Conservation (phyloP, 2,888 invertebrate species). For the Eilema griseolum region DNA sequence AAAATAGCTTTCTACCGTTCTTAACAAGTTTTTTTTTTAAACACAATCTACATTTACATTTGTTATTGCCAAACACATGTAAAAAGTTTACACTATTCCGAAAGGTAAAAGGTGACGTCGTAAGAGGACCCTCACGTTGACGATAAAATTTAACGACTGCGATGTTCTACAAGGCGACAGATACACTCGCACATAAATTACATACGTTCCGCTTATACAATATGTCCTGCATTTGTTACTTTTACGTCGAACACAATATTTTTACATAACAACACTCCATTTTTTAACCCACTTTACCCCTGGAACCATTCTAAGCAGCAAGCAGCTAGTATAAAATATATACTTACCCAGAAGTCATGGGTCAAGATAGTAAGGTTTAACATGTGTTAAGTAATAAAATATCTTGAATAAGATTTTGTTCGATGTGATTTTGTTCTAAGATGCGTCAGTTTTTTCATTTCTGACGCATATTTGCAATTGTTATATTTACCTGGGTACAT, state of each 20-base stretch:
- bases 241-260: background rate
- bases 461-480: no score
- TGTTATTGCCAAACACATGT: constrained; percentile 12
- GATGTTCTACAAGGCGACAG: constrained; percentile 21
- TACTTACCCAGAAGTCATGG: no score
- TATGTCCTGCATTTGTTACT: constrained; percentile 15
- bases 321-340: no score
- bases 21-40: background rate
- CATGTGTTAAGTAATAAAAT: no score
- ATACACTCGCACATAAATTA: constrained; percentile 21
- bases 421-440: no score
- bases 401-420: no score
- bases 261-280: background rate
- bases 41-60: background rate
- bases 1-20: background rate
- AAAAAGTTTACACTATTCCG: constrained; percentile 17
- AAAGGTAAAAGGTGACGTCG: constrained; percentile 19
- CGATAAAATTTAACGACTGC: constrained; percentile 27
- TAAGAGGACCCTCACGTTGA: constrained; percentile 23
- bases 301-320: no score
- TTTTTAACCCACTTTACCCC: background rate
- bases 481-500: no score
- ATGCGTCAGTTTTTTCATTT: no score
- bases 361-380: no score
- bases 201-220: constrained; percentile 1